Evolutionary conservation across 2,888 invertebrate genomes (phyloP).

Genomic region (Drosophila anceps): DNA sequence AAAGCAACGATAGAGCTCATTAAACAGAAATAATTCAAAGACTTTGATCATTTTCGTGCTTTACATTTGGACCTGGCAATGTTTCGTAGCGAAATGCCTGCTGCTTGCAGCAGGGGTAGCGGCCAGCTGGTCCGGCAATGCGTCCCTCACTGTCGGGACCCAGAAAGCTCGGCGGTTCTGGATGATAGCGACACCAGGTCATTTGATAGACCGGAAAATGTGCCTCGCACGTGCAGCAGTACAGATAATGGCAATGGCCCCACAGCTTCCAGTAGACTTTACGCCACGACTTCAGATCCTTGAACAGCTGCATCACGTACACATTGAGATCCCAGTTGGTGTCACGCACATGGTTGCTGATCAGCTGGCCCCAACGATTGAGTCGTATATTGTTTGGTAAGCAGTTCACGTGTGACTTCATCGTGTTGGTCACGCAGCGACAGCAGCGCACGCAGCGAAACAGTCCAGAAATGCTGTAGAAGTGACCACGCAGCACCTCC

Average conservation of each 20-base stretch:
- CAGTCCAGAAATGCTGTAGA: conserved; percentile 91
- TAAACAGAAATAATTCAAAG: neutral
- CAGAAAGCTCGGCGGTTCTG: conserved; percentile 91
- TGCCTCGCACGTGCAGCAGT: conserved; percentile 92
- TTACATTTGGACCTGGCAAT: conserved; percentile 84
- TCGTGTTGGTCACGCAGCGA: conserved; percentile 89
- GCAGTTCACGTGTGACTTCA: conserved; percentile 91
- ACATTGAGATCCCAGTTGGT: conserved; percentile 92
- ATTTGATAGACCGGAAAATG: conserved; percentile 92
- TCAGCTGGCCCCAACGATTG: conserved; percentile 90
- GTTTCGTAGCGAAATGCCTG: conserved; percentile 88
- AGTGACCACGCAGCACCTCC: conserved; percentile 92
- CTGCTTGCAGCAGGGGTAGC: conserved; percentile 95
- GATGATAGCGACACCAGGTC: conserved; percentile 93
- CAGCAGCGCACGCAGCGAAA: conserved; percentile 91
- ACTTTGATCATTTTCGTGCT: neutral
- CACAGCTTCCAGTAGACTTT: conserved; percentile 97
- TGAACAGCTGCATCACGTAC: conserved; percentile 91
- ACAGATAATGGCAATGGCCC: conserved; percentile 95
- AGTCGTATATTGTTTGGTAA: conserved; percentile 90
- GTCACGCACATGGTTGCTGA: conserved; percentile 91
- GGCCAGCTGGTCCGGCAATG: conserved; percentile 89
- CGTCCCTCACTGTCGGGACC: conserved; percentile 88
- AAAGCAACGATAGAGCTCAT: neutral
- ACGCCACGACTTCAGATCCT: conserved; percentile 94